A percentile compares a stretch with the other conserved stretches of the same genome.
Conservation (phyloP, 2,888 invertebrate species). For the Agriotes lineatus region DNA sequence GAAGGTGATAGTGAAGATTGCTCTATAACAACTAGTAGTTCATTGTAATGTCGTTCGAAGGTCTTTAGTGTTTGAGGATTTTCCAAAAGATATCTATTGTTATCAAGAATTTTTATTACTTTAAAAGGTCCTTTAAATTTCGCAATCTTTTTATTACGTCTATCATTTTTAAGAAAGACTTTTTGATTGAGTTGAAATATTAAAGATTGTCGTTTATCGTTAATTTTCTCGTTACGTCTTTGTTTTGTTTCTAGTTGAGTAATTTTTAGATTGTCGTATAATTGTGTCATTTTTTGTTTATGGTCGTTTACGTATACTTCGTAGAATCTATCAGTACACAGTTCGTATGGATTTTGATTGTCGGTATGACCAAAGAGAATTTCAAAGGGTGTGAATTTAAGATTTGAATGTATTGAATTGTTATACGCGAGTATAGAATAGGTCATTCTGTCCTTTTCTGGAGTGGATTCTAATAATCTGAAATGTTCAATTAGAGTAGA, state of each 20-base stretch:
- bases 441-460: background rate
- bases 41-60: background rate
- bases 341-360: no score
- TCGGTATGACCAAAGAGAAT: no score
- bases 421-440: no score
- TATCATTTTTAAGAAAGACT: background rate
- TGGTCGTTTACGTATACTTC: no score
- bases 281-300: no score
- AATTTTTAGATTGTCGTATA: background rate
- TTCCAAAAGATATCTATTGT: no score
- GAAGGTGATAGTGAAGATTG: background rate
- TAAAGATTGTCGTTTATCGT: no score
- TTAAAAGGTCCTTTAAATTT: no score
- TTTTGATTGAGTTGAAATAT: background rate
- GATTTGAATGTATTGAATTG: background rate
- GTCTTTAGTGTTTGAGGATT: no score
- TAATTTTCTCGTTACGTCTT: no score
- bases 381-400: background rate
- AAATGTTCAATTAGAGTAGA: background rate
- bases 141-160: background rate
- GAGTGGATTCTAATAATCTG: background rate
- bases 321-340: no score
- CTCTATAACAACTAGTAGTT: background rate
- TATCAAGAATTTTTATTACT: no score
- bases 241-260: background rate